Percentiles rank a stretch among this genome's conserved stretches.
phyloP scores from a whole-genome alignment of 2,113 vertebrate genomes.

The Poecile atricapillus region DNA sequence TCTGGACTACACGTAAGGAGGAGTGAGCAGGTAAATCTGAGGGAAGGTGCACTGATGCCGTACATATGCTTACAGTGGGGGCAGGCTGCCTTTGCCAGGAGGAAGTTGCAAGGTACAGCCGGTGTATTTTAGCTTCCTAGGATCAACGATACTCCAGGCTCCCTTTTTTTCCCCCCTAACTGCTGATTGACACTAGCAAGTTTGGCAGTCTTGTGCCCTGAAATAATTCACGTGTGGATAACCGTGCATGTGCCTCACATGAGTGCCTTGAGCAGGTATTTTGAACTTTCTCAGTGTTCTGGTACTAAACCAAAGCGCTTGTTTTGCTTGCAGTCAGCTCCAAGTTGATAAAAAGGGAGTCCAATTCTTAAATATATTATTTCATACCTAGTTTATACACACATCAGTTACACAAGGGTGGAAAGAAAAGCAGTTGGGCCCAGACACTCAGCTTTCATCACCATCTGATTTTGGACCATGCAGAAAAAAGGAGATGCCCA shows the following conservation, averaged over 20 bases:
- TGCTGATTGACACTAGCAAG: background rate
- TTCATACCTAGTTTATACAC: background rate
- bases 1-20: background rate
- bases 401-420: background rate
- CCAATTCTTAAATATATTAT: background rate
- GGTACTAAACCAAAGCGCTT: background rate
- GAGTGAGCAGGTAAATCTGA: background rate
- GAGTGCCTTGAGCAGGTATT: background rate
- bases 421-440: background rate
- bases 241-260: background rate
- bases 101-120: background rate
- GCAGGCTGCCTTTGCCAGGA: background rate
- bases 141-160: background rate
- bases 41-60: background rate
- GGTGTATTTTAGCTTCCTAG: background rate
- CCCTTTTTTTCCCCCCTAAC: background rate
- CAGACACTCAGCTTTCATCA: background rate
- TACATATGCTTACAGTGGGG: rapidly evolving
- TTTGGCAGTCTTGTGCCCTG: background rate
- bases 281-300: background rate
- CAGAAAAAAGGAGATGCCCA: background rate
- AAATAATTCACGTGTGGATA: background rate
- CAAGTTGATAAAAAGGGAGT: background rate
- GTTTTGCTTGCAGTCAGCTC: background rate
- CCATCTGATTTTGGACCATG: background rate